Base-by-base conservation (phyloP, 2,797 vertebrate genomes). In the Molossus molossus region DNA sequence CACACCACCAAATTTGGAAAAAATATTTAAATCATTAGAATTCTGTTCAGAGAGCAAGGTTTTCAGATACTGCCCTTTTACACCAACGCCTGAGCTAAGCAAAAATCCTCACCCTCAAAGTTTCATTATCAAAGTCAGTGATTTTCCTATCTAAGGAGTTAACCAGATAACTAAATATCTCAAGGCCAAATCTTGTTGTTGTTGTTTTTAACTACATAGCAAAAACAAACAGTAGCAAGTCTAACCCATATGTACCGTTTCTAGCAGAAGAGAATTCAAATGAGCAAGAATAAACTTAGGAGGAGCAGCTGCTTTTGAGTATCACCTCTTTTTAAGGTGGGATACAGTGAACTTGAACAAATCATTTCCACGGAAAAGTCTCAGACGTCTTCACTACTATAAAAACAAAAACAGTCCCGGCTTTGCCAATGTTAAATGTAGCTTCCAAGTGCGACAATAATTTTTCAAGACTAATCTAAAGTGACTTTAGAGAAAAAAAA, bases 41-140 rank as follows among this genome's bases (percentile, higher is more conserved):
- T 79, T 79, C 3, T 53, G 27, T 73, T 81, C 27, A 72, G 23
- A 85, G 87, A 79, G 15, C 33, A 62, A 79, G 9, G 10, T 91
- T 81, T 92, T 87, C 5, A 50, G 33, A 45, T 40, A 65, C 5
- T 64, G 65, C 10, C 62, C 13, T 94, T 92, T 94, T 45, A 79
- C 5, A 57, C 37, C 45, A 91, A 37, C 4, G 15, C 15, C 14
- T 29, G 23, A 92, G 45, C 29, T 86, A 29, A 57, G 13, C 57
- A 95, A 91, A 94, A 89, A 57, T 27, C n/a, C 73, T 73, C 85
- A 69, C 12, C 29, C 20, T 79, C 27, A 53, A 18, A 55, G 60
- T 76, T 86, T 95, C 18, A 48, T 79, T 60, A 55, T 29, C 45
- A 45, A 84, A 29, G 40, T 9, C 37, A 72, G 67, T 86, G 14